Evolutionary conservation across 2,113 vertebrate species (phyloP), one percentile per base, ranked within the genome.

Genomic region (Otocyon megalotis): DNA sequence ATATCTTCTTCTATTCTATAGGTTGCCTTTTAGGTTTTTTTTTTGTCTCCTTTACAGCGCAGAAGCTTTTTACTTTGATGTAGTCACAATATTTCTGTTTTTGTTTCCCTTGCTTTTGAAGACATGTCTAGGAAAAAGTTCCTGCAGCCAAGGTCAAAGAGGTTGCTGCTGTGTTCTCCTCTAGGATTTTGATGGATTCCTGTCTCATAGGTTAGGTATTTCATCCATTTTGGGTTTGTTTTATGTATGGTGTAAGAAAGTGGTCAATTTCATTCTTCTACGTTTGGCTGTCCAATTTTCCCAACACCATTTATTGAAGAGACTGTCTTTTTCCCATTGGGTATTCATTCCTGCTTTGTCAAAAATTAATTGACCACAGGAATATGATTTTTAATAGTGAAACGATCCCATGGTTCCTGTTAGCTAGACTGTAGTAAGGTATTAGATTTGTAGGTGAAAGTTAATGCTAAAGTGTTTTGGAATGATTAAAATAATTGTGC

Each of bases 331-430:
- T 37, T 72, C 13, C 35, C 35, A 72, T 13, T 43, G 35, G 4
- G 37, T 72, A 72, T 72, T 72, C 35, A 43, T 72, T 72, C 69
- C 35, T 72, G 35, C 9, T 37, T 37, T 72, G 71, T 72, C 24
- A 2, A 37, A 72, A 20, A 24, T 72, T 72, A 72, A 20, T 72
- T 72, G 11, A 37, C 2, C 35, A 72, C 37, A 72, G 37, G 50
- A 93, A 72, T 50, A 32, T 62, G 24, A 87, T 30, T 88, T 94
- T 74, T 65, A 65, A 91, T 37, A 79, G n/a, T 37, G 54, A 89
- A 85, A 37, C 86, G 54, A 83, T 58, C 11, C 50, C 37, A 50
- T 90, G 22, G 3, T 92, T 92, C 7, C 6, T 89, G 72, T 17
- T 86, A 77, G 13, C 13, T 79, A 63, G 22, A 86, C 50, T 96